These are phyloP conservation scores for Scaptomyza hsui DNA, from an alignment of 1,140 invertebrate genomes.

Conservation along the genomic window DNA sequence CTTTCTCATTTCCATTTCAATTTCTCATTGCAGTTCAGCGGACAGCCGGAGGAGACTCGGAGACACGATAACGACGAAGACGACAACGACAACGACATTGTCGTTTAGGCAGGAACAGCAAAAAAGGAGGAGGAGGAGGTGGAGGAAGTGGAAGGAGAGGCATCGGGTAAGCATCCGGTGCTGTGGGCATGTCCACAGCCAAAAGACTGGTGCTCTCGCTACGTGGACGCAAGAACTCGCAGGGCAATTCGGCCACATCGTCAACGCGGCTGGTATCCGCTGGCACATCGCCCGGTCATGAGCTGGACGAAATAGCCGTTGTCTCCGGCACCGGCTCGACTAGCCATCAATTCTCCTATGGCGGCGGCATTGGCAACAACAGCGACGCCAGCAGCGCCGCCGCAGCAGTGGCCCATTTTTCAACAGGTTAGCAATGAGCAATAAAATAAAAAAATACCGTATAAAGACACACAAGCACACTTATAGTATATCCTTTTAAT, in stretches of 20 bases:
- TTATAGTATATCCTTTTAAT: too few species aligned
- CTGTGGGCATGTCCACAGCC: constrained; percentile 86
- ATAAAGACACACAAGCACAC: background rate
- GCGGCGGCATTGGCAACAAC: constrained; percentile 83
- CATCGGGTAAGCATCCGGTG: constrained; percentile 44
- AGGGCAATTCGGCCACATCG: constrained; percentile 83
- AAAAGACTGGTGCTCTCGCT: constrained; percentile 89
- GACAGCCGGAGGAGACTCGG: constrained; percentile 14
- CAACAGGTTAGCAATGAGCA: constrained; percentile 86
- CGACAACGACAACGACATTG: background rate
- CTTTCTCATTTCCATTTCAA: constrained; percentile 68
- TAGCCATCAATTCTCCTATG: constrained; percentile 87
- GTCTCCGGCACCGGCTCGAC: constrained; percentile 87
- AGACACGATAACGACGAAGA: constrained; percentile 3
- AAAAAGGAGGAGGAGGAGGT: background rate
- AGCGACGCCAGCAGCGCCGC: constrained; percentile 84
- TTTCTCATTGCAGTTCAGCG: constrained; percentile 47
- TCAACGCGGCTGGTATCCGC: constrained; percentile 85
- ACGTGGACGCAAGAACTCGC: constrained; percentile 86
- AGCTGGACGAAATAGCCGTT: constrained; percentile 91
- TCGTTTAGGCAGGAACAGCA: background rate
- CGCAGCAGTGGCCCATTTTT: constrained; percentile 86
- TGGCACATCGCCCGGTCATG: constrained; percentile 87
- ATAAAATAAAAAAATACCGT: background rate
- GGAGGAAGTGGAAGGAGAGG: background rate